Conservation (phyloP, 2,797 vertebrate genomes). For the Onychomys torridus region DNA sequence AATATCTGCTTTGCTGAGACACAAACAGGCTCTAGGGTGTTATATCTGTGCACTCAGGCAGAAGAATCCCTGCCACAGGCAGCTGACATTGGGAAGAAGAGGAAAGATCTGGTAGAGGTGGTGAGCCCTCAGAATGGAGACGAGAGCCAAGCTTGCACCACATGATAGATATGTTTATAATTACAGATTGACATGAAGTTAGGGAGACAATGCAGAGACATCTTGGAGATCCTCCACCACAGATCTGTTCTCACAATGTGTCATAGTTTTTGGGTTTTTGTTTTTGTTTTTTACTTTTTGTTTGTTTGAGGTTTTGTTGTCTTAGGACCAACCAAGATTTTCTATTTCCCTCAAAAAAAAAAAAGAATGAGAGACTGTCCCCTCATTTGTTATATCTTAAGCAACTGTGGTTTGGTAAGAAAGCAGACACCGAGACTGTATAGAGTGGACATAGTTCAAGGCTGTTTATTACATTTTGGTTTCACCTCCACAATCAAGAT, state of each 20-base stretch:
- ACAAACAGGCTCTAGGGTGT: slow-evolving; percentile 1
- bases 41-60: neutral
- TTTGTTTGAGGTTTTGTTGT: neutral
- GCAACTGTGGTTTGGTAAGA: neutral
- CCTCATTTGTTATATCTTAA: neutral
- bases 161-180: neutral
- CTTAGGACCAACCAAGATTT: neutral
- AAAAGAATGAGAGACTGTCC: neutral
- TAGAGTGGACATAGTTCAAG: neutral
- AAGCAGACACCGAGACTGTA: neutral
- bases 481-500: neutral
- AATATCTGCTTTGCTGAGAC: slow-evolving; percentile 45
- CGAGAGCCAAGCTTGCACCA: neutral
- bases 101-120: neutral
- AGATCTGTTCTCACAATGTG: neutral
- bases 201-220: neutral
- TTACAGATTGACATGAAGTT: neutral
- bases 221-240: no score
- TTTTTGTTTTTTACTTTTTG: neutral
- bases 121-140: neutral
- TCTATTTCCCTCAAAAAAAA: neutral
- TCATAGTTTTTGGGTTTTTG: neutral
- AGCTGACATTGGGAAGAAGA: neutral
- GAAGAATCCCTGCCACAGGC: neutral
- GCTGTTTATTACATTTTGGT: neutral